Conservation (phyloP, 2,888 invertebrate genomes). For the Oegoconia quadripuncta region DNA sequence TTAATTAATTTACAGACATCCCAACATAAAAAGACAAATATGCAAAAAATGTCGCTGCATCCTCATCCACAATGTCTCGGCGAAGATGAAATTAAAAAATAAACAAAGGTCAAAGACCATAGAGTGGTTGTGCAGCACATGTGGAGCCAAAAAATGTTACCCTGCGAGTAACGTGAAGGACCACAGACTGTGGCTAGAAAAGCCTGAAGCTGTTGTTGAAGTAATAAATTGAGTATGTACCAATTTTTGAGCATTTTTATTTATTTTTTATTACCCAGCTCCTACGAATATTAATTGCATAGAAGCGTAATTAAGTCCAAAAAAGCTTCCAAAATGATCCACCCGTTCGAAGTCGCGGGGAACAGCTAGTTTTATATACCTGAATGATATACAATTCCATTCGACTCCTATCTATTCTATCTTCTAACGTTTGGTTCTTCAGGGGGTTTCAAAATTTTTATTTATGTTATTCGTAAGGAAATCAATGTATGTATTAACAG, state of each 20-base stretch:
- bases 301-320: too few relatives aligned
- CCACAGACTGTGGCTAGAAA: conserved; percentile 75
- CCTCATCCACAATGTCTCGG: conserved; percentile 72
- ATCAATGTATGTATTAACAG: too few relatives aligned
- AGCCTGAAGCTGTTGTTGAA: conserved; percentile 70
- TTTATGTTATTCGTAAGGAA: too few relatives aligned
- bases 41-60: conserved; percentile 79
- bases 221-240: conserved; percentile 34
- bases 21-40: conserved; percentile 78
- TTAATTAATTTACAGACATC: conserved; percentile 62
- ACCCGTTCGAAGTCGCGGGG: too few relatives aligned
- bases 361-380: too few relatives aligned
- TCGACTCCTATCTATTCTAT: too few relatives aligned
- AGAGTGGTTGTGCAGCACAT: conserved; percentile 68
- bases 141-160: conserved; percentile 39
- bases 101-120: conserved; percentile 59
- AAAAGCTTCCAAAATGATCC: too few relatives aligned
- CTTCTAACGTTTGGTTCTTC: too few relatives aligned
- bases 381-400: too few relatives aligned
- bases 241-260: not conserved
- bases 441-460: too few relatives aligned
- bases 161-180: conserved; percentile 47
- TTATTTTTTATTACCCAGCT: too few relatives aligned
- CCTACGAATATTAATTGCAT: too few relatives aligned
- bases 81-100: conserved; percentile 65